Percentiles rank a stretch among this genome's conserved stretches.
Conservation (phyloP, 2,888 invertebrate species). For the Eurytoma californica region DNA sequence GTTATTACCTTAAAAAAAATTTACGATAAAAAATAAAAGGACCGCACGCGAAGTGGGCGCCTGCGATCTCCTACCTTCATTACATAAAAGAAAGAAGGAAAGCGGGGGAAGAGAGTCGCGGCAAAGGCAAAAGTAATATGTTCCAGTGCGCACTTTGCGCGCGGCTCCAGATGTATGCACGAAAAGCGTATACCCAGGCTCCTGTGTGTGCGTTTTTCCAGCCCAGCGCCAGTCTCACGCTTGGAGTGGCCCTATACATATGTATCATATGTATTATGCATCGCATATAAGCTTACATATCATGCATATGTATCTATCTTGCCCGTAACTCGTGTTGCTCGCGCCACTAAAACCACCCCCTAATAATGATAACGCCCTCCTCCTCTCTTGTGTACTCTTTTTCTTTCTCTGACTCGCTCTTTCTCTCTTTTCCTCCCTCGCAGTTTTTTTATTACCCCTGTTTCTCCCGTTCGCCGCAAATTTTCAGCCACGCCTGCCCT, state of each 20-base stretch:
- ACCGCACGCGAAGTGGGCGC: slow-evolving; percentile 58
- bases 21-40: slow-evolving; percentile 1
- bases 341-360: slow-evolving; percentile 67
- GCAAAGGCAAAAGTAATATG: slow-evolving; percentile 37
- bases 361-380: slow-evolving; percentile 61
- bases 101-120: neutral
- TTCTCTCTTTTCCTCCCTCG: slow-evolving; percentile 6
- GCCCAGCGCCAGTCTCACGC: slow-evolving; percentile 71
- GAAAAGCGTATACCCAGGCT: slow-evolving; percentile 11
- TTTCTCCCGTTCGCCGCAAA: slow-evolving; percentile 45
- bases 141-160: slow-evolving; percentile 39
- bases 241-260: slow-evolving; percentile 67
- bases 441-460: slow-evolving; percentile 11
- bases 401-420: slow-evolving; percentile 19
- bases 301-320: slow-evolving; percentile 55
- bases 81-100: neutral
- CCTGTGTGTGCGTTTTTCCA: slow-evolving; percentile 67
- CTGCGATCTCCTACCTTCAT: slow-evolving; percentile 42
- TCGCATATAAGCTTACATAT: slow-evolving; percentile 48
- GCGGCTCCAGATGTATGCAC: slow-evolving; percentile 8
- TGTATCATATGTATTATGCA: slow-evolving; percentile 58
- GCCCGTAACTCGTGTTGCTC: slow-evolving; percentile 53
- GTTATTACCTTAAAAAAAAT: slow-evolving; percentile 52
- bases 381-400: slow-evolving; percentile 37
- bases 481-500: slow-evolving; percentile 26